phyloP scores from a whole-genome alignment of 2,797 vertebrate genomes.

The Argya squamiceps region DNA sequence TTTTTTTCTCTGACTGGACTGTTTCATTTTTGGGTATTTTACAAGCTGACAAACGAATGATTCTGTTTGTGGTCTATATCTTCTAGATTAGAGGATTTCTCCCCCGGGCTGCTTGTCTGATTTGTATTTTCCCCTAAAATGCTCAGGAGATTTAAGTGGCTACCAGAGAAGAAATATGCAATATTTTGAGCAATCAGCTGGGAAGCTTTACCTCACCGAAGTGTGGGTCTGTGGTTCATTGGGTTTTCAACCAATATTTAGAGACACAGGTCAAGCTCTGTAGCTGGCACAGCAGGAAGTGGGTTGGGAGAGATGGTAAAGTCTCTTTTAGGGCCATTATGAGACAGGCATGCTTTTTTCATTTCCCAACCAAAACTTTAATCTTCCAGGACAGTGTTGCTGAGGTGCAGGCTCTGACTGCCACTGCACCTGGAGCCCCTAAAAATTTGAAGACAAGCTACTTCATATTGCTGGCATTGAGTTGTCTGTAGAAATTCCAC shows the following conservation, averaged over 20 bases:
- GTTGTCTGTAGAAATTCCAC: not conserved
- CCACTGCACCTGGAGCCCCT: accelerated
- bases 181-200: not conserved
- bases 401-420: not conserved
- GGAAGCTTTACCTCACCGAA: not conserved
- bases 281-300: not conserved
- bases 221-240: not conserved
- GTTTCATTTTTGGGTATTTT: not conserved
- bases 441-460: not conserved
- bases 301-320: not conserved
- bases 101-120: not conserved
- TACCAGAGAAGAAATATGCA: not conserved
- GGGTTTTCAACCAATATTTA: not conserved
- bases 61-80: not conserved
- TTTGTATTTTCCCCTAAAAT: not conserved
- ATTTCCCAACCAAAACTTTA: not conserved
- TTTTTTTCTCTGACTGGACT: not conserved
- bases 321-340: not conserved
- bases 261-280: not conserved
- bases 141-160: not conserved
- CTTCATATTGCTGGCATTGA: not conserved
- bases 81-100: not conserved
- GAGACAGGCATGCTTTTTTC: not conserved
- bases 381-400: not conserved
- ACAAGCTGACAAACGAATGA: not conserved